A percentile compares a stretch with the other conserved stretches of the same genome.
Conservation (phyloP, 2,113 vertebrate species). For the Oxyura jamaicensis region DNA sequence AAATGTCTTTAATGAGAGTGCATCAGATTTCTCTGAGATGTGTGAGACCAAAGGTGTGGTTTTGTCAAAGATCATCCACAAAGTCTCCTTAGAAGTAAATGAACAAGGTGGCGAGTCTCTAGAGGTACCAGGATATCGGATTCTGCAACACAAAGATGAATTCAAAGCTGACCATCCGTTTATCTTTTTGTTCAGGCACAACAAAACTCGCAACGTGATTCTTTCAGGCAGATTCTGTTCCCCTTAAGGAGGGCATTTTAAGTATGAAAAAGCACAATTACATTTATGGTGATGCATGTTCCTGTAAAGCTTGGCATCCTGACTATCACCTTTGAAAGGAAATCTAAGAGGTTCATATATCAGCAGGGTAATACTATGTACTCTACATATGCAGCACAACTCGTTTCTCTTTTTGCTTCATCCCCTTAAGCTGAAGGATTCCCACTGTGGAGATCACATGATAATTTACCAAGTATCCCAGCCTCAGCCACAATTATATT, state of each 20-base stretch:
- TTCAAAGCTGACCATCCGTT: constrained; percentile 82
- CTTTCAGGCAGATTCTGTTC: constrained; percentile 81
- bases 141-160: constrained; percentile 83
- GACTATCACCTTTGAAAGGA: constrained; percentile 39
- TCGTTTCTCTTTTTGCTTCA: neutral
- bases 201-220: constrained; percentile 80
- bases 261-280: neutral
- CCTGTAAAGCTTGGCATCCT: constrained; percentile 28
- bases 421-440: constrained; percentile 18
- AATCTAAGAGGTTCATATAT: constrained; percentile 19
- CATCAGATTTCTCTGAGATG: constrained; percentile 82
- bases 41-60: constrained; percentile 79
- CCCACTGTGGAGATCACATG: neutral
- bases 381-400: constrained; percentile 47
- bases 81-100: constrained; percentile 76
- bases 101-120: constrained; percentile 80
- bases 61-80: constrained; percentile 78
- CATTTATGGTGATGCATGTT: constrained; percentile 5
- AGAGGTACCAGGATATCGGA: constrained; percentile 80
- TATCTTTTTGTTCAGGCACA: constrained; percentile 80
- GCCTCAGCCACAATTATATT: neutral
- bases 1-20: constrained; percentile 68
- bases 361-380: neutral
- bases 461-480: neutral
- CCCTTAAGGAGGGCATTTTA: constrained; percentile 52